phyloP scores from a whole-genome alignment of 1,140 invertebrate genomes.

The Drosophila melanica region DNA sequence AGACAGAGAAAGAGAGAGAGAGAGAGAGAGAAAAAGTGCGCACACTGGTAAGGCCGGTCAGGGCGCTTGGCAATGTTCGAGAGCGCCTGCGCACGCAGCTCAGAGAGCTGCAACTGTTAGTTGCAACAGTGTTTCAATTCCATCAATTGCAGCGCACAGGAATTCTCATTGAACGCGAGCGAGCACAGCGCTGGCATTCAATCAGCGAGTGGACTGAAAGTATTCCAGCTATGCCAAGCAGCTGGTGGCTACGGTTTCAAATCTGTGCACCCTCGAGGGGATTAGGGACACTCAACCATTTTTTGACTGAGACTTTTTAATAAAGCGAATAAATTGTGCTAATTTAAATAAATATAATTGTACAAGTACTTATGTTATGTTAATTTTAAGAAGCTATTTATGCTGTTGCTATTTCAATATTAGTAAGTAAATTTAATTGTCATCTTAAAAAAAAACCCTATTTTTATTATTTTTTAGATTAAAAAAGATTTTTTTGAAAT shows the following conservation, averaged over 20 bases:
- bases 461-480: too few relatives aligned
- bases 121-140: not conserved
- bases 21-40: slow-evolving; percentile 8
- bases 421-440: too few relatives aligned
- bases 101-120: slow-evolving; percentile 4
- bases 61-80: not conserved
- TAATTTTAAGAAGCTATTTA: too few relatives aligned
- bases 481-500: too few relatives aligned
- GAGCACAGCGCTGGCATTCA: slow-evolving; percentile 1
- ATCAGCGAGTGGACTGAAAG: not conserved
- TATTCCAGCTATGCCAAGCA: not conserved
- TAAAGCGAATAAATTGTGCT: too few relatives aligned
- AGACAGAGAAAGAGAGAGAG: slow-evolving; percentile 4
- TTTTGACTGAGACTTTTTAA: too few relatives aligned
- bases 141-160: not conserved
- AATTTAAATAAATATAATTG: too few relatives aligned
- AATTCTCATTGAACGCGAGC: not conserved
- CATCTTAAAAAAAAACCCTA: too few relatives aligned
- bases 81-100: not conserved
- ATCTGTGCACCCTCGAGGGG: not conserved
- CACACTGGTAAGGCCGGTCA: not conserved
- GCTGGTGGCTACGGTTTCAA: too few relatives aligned
- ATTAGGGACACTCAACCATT: not conserved
- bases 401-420: too few relatives aligned
- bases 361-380: too few relatives aligned